These are phyloP conservation scores for Palaemon carinicauda DNA, from an alignment of 1,140 invertebrate genomes.

Conservation along the genomic window DNA sequence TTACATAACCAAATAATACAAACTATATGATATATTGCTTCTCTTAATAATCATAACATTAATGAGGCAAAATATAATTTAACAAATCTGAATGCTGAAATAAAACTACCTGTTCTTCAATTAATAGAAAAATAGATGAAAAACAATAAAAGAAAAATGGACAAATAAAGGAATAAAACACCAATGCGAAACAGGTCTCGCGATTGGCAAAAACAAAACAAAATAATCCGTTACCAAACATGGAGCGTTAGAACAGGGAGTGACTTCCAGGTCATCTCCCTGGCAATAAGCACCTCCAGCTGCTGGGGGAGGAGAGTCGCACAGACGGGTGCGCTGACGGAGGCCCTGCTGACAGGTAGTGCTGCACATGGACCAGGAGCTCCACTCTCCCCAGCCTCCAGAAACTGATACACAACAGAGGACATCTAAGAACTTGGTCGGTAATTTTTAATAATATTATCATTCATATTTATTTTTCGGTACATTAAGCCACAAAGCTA, in stretches of 20 bases:
- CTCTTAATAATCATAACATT: too few relatives aligned
- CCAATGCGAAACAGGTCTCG: too few relatives aligned
- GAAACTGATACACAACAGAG: background rate
- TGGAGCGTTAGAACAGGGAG: slow-evolving; percentile 67
- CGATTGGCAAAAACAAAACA: background rate
- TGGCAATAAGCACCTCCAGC: slow-evolving; percentile 49
- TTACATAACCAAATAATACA: too few relatives aligned
- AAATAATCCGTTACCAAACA: slow-evolving; percentile 66
- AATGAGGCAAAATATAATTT: too few relatives aligned
- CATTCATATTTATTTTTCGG: background rate
- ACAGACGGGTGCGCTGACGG: slow-evolving; percentile 68
- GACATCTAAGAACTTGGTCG: too few relatives aligned
- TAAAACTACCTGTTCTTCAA: too few relatives aligned
- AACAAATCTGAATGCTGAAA: too few relatives aligned
- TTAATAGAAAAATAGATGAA: too few relatives aligned
- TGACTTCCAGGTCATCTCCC: slow-evolving; percentile 61
- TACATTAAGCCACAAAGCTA: too few relatives aligned
- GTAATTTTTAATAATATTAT: too few relatives aligned
- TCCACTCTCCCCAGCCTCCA: slow-evolving; percentile 84
- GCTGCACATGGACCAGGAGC: slow-evolving; percentile 81
- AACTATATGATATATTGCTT: too few relatives aligned
- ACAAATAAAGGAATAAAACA: background rate
- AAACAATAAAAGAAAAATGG: too few relatives aligned
- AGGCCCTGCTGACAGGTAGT: slow-evolving; percentile 77
- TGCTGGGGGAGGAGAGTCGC: slow-evolving; percentile 46